These are phyloP conservation scores for Noctua comes DNA, from an alignment of 2,888 invertebrate species.

Conservation along the genomic window DNA sequence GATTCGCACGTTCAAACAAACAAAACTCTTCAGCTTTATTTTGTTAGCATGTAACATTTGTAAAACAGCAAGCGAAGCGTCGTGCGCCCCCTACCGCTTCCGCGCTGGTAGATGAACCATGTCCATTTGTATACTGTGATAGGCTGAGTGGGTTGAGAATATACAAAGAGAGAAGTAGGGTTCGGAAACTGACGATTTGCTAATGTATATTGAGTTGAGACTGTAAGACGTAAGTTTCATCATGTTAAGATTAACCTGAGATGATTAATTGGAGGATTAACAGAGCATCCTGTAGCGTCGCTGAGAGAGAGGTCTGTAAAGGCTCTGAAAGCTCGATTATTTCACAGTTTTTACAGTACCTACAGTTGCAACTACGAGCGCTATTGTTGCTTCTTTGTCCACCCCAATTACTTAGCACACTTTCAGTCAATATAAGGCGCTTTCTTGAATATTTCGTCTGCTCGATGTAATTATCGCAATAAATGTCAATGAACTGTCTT, in stretches of 20 bases:
- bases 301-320: neutral
- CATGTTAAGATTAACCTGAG: too few relatives aligned
- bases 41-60: too few relatives aligned
- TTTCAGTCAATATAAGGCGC: neutral
- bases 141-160: too few relatives aligned
- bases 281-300: too few relatives aligned
- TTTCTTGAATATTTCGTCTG: neutral
- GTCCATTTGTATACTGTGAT: too few relatives aligned
- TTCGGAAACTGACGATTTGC: neutral
- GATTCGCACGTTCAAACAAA: neutral
- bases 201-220: neutral
- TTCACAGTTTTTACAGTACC: neutral
- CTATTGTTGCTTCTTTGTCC: neutral
- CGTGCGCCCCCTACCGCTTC: neutral
- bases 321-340: neutral
- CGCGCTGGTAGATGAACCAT: neutral
- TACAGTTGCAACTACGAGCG: neutral
- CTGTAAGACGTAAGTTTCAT: neutral
- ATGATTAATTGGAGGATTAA: too few relatives aligned
- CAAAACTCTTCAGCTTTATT: neutral
- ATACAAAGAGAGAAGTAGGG: neutral
- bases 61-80: neutral
- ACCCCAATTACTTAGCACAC: neutral
- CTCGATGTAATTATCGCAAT: neutral
- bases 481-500: neutral